phyloP scores from a whole-genome alignment of 2,797 vertebrate species.

The Luscinia luscinia region DNA sequence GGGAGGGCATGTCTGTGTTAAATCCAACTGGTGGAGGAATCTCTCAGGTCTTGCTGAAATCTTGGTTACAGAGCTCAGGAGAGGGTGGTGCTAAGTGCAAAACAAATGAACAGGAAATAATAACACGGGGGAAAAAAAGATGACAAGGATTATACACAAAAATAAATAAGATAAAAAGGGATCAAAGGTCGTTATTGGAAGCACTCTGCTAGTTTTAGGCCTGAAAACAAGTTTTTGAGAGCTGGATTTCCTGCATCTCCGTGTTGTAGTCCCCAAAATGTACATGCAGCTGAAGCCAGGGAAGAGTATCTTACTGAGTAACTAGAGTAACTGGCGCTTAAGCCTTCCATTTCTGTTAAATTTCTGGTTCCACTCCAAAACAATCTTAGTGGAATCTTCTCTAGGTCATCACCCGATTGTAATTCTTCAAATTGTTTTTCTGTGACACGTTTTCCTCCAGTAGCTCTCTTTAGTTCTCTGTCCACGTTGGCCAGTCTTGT shows the following conservation, averaged over 20 bases:
- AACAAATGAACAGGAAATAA: neutral
- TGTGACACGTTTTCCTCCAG: fast-evolving
- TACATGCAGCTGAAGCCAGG: neutral
- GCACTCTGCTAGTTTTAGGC: neutral
- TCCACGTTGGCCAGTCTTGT: fast-evolving
- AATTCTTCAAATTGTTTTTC: neutral
- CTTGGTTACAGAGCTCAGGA: neutral
- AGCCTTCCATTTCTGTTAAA: neutral
- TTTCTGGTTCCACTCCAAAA: neutral
- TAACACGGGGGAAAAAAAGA: fast-evolving
- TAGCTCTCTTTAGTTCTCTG: neutral
- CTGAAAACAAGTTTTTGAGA: neutral
- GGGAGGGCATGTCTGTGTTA: neutral
- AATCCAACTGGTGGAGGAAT: neutral
- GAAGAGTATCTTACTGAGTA: neutral
- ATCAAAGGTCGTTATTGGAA: neutral
- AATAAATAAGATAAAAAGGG: neutral
- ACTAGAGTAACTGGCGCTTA: neutral
- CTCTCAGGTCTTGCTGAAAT: neutral
- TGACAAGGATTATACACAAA: neutral
- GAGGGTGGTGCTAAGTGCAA: neutral
- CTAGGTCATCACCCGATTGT: neutral
- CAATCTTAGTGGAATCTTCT: neutral
- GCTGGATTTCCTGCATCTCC: neutral
- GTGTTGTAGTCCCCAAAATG: neutral